Evolutionary conservation across 2,888 invertebrate genomes (phyloP), one percentile per base, ranked within the genome.

Genomic region (Mycogona germanica): DNA sequence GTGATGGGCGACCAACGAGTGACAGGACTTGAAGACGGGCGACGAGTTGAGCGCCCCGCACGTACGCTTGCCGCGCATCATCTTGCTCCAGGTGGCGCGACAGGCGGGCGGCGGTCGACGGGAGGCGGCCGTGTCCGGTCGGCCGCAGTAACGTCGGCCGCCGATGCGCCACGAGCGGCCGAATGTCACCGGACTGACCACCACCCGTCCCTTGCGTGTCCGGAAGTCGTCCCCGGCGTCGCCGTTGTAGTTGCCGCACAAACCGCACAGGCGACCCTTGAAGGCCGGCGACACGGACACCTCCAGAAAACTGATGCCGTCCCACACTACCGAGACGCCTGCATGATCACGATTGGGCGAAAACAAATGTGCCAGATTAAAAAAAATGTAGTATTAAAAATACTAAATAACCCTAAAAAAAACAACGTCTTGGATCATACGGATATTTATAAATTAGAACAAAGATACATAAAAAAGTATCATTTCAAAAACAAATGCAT

Each of bases 211-310:
- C 30, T 65, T 63, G 30, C 63, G 63, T 0, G 69, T 68, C 2
- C 59, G 60, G 47, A 89, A 78, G 72, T 93, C 95, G 68, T 93
- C 95, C 60, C 84, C 78, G 2, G 82, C 80, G 58, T 84, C 75
- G 44, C 83, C 82, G 70, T 95, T 96, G 71, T 86, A 96, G 68
- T 95, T 95, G 1, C 96, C 96, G 66, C 96, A 96, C 19, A 96
- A 73, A 14, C 96, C 96, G 66, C 93, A 93, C 55, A 92, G 69
- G 42, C 79, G 55, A 77, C 78, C 68, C 81, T 86, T 72, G 80
- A 87, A 51, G 72, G 74, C 56, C 76, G 80, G 64, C 3, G 88
- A 84, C 14, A 89, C 86, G 0, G 78, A 76, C 0, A 84, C 77
- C 73, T 96, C 93, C 56, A 93, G 74, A 66, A 91, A 92, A 63